These are phyloP conservation scores for Megalopta genalis DNA, from an alignment of 1,140 invertebrate species.

Conservation along the genomic window DNA sequence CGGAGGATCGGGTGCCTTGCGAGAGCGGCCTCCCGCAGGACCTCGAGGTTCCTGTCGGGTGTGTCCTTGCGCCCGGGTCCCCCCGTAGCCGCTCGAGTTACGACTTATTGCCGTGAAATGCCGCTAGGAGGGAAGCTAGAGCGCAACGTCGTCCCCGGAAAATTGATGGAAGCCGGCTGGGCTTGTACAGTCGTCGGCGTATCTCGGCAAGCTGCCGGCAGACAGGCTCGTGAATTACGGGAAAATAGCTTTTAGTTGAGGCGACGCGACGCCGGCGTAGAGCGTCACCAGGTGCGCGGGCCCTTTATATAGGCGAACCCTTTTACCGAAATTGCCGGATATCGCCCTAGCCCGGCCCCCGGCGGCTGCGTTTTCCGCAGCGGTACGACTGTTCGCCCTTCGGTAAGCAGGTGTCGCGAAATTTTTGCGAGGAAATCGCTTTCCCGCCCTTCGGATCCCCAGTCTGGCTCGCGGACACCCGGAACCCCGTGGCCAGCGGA, in stretches of 20 bases:
- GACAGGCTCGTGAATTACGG: constrained; percentile 60
- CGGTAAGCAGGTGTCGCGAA: constrained; percentile 53
- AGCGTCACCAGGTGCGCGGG: constrained; percentile 64
- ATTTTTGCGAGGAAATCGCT: constrained; percentile 50
- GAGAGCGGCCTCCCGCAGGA: not conserved
- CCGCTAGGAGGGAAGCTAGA: not conserved
- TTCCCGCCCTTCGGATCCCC: not conserved
- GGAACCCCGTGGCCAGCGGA: not conserved
- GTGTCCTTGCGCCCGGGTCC: not conserved
- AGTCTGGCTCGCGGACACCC: too few species aligned
- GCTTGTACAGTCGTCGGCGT: constrained; percentile 44
- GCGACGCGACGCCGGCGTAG: not conserved
- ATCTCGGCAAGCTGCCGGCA: constrained; percentile 24
- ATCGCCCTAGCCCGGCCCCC: constrained; percentile 29
- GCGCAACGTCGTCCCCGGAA: constrained; percentile 23
- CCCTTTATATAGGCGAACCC: constrained; percentile 67
- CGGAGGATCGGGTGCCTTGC: not conserved
- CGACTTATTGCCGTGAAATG: constrained; percentile 36
- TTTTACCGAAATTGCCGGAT: constrained; percentile 73
- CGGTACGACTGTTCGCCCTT: not conserved
- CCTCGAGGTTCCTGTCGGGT: not conserved
- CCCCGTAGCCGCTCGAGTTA: constrained; percentile 24
- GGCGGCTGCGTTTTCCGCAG: too few species aligned
- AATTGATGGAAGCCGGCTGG: constrained; percentile 55
- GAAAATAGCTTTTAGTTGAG: constrained; percentile 68